phyloP scores from a whole-genome alignment of 2,888 invertebrate genomes.

The Himalopsyche anomala region DNA sequence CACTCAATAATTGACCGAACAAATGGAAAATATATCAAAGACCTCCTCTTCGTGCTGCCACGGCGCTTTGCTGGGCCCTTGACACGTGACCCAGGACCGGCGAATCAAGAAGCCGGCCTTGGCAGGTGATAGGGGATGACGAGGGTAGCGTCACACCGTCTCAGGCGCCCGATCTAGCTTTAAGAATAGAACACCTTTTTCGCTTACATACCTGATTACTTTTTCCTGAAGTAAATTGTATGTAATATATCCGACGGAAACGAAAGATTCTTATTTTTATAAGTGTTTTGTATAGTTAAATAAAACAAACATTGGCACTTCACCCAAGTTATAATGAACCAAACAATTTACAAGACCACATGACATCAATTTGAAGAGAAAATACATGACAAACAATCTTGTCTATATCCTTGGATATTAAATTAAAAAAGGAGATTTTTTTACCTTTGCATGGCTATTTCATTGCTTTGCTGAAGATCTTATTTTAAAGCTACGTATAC shows the following conservation, averaged over 20 bases:
- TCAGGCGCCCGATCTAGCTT: neutral
- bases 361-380: too few relatives aligned
- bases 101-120: constrained; percentile 12
- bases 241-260: neutral
- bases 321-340: too few relatives aligned
- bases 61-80: neutral
- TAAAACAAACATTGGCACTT: too few relatives aligned
- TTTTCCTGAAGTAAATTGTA: neutral
- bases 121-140: constrained; percentile 36
- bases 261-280: too few relatives aligned
- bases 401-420: too few relatives aligned
- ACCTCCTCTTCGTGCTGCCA: neutral
- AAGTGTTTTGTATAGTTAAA: too few relatives aligned
- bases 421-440: too few relatives aligned
- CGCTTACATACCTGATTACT: neutral
- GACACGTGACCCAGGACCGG: constrained; percentile 6
- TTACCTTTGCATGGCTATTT: too few relatives aligned
- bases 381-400: too few relatives aligned
- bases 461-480: too few relatives aligned
- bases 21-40: neutral
- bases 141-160: constrained; percentile 17
- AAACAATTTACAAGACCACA: too few relatives aligned
- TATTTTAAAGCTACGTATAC: too few relatives aligned
- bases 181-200: neutral
- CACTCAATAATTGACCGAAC: constrained; percentile 8